These are phyloP conservation scores for Stenoptilia bipunctidactyla DNA, from an alignment of 2,888 invertebrate genomes.

Conservation along the genomic window DNA sequence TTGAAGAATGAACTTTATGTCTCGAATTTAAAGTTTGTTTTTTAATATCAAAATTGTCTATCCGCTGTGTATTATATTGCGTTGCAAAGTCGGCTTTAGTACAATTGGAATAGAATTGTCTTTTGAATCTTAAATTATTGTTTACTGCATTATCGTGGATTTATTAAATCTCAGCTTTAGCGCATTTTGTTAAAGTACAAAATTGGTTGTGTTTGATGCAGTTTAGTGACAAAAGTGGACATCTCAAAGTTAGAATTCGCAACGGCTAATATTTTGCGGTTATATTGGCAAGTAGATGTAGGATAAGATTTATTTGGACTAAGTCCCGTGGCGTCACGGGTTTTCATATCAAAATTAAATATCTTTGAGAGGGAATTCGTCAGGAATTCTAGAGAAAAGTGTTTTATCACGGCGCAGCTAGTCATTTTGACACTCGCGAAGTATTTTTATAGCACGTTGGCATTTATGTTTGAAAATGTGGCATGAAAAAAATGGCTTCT, in stretches of 20 bases:
- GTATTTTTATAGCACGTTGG: too few species aligned
- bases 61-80: too few species aligned
- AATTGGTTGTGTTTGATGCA: slow-evolving; percentile 10
- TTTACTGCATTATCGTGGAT: not conserved
- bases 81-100: too few species aligned
- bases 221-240: slow-evolving; percentile 24
- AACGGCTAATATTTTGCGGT: slow-evolving; percentile 62
- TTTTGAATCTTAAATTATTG: not conserved
- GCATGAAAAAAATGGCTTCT: too few species aligned
- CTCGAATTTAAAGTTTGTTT: not conserved
- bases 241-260: slow-evolving; percentile 48
- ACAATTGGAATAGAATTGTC: too few species aligned
- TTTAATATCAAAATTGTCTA: too few species aligned
- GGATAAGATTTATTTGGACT: slow-evolving; percentile 59
- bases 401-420: not conserved
- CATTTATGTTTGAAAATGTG: too few species aligned
- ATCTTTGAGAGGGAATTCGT: slow-evolving; percentile 34
- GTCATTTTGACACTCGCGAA: not conserved
- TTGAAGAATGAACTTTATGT: not conserved
- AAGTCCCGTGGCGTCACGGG: slow-evolving; percentile 42
- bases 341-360: slow-evolving; percentile 67
- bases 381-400: slow-evolving; percentile 20
- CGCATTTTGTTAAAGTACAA: slow-evolving; percentile 13
- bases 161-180: not conserved
- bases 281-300: slow-evolving; percentile 57